These are phyloP conservation scores for Drosophila mayaguana DNA, from an alignment of 2,888 invertebrate genomes.

Conservation along the genomic window DNA sequence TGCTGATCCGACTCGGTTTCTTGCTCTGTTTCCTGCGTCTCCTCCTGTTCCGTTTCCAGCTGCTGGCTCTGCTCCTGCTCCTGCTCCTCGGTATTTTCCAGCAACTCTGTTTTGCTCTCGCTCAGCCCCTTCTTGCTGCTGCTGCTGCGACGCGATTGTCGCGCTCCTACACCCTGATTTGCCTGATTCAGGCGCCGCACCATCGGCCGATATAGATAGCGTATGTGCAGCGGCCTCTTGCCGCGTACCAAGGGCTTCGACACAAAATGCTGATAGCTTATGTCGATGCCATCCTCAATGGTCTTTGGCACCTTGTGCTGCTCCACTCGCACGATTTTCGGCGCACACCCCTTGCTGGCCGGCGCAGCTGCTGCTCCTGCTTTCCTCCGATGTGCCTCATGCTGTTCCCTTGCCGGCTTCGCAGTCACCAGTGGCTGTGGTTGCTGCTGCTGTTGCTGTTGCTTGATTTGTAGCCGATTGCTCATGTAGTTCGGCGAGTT, in stretches of 20 bases:
- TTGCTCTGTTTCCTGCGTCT: not conserved
- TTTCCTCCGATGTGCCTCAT: too few species aligned
- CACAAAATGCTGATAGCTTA: slow-evolving; percentile 69
- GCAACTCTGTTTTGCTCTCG: slow-evolving; percentile 6
- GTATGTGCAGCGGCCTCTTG: slow-evolving; percentile 51
- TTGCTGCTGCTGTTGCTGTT: slow-evolving; percentile 10
- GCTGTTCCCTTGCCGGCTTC: not conserved
- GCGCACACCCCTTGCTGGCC: not conserved
- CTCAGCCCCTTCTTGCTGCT: slow-evolving; percentile 19
- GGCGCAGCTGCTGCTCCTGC: not conserved
- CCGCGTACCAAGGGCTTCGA: slow-evolving; percentile 56
- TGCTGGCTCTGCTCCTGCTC: slow-evolving; percentile 3
- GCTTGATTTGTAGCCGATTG: slow-evolving; percentile 7
- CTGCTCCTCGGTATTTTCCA: not conserved
- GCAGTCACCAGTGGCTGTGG: not conserved
- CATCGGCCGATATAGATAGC: slow-evolving; percentile 71
- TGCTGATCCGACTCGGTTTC: too few species aligned
- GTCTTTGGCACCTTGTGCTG: slow-evolving; percentile 69
- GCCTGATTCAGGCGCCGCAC: slow-evolving; percentile 49
- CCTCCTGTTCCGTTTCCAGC: not conserved
- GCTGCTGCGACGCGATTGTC: slow-evolving; percentile 29
- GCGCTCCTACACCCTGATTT: not conserved
- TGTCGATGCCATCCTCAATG: slow-evolving; percentile 66
- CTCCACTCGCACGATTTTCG: slow-evolving; percentile 50
- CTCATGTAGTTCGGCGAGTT: not conserved